Conservation (phyloP, 2,797 vertebrate genomes). For the Apogon talboti region DNA sequence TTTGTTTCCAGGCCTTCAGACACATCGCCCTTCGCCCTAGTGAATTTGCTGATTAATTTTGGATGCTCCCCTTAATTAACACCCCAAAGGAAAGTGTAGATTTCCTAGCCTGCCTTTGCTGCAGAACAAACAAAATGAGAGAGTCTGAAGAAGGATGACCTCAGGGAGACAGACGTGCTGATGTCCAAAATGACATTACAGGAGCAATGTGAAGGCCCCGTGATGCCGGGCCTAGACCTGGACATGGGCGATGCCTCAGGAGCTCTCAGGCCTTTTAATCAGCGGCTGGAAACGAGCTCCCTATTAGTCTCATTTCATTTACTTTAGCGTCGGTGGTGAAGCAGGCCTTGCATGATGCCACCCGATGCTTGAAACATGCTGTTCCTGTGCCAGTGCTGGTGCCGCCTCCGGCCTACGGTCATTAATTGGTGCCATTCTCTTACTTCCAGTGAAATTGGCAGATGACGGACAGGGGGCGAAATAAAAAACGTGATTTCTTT, state of each 20-base stretch:
- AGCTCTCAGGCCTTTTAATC: constrained; percentile 94
- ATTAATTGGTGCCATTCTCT: constrained; percentile 92
- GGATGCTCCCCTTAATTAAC: constrained; percentile 98
- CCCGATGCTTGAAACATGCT: constrained; percentile 93
- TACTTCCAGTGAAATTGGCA: constrained; percentile 91
- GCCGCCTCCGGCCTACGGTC: constrained; percentile 87
- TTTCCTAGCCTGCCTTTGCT: constrained; percentile 87
- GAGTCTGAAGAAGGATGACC: constrained; percentile 94
- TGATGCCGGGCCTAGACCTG: constrained; percentile 80
- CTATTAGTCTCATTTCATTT: constrained; percentile 97
- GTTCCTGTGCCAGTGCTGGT: constrained; percentile 76
- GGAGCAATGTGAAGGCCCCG: constrained; percentile 87
- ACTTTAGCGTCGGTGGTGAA: constrained; percentile 87
- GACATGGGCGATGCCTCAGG: constrained; percentile 92
- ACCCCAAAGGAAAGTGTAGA: constrained; percentile 96
- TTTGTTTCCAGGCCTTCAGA: constrained; percentile 94
- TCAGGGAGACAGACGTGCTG: constrained; percentile 90
- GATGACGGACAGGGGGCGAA: constrained; percentile 87
- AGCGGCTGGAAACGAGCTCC: constrained; percentile 91
- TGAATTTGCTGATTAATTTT: constrained; percentile 99
- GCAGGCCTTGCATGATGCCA: constrained; percentile 89
- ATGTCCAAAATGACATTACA: constrained; percentile 93
- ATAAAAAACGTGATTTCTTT: constrained; percentile 84
- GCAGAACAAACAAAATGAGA: constrained; percentile 85
- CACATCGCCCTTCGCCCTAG: constrained; percentile 98